Evolutionary conservation across 2,797 vertebrate species (phyloP).

Genomic region (Gastrophryne carolinensis): DNA sequence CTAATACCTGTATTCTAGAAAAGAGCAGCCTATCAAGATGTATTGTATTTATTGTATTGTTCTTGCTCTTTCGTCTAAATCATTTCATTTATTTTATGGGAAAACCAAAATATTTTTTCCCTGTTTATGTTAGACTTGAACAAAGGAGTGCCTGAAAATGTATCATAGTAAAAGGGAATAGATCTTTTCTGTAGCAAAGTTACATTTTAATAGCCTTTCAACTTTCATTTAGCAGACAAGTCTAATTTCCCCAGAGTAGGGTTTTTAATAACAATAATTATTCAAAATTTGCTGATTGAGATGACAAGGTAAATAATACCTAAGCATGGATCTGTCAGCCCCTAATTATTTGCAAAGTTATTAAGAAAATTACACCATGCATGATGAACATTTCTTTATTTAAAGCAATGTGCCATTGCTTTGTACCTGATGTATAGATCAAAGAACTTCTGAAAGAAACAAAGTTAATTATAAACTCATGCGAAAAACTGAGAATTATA

Average conservation of each 20-base stretch:
- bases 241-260: conserved; percentile 31
- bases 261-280: conserved; percentile 42
- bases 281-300: conserved; percentile 40
- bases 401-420: conserved; percentile 5
- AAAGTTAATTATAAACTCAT: background rate
- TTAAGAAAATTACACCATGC: conserved; percentile 7
- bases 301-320: conserved; percentile 40
- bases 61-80: background rate
- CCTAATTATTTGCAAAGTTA: conserved; percentile 27
- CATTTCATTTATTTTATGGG: background rate
- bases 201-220: conserved; percentile 35
- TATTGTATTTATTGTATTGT: conserved; percentile 7
- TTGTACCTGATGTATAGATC: background rate
- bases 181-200: background rate
- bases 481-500: too few species aligned
- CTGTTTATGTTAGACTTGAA: background rate
- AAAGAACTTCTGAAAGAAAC: background rate
- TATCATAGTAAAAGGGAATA: background rate
- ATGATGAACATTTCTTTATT: conserved; percentile 10
- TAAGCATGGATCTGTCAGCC: conserved; percentile 23
- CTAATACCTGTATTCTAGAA: background rate
- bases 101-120: background rate
- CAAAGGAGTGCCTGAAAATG: background rate
- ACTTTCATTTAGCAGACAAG: conserved; percentile 36
- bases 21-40: conserved; percentile 2